Conservation (phyloP, 2,797 vertebrate species). For the Euthynnus affinis region DNA sequence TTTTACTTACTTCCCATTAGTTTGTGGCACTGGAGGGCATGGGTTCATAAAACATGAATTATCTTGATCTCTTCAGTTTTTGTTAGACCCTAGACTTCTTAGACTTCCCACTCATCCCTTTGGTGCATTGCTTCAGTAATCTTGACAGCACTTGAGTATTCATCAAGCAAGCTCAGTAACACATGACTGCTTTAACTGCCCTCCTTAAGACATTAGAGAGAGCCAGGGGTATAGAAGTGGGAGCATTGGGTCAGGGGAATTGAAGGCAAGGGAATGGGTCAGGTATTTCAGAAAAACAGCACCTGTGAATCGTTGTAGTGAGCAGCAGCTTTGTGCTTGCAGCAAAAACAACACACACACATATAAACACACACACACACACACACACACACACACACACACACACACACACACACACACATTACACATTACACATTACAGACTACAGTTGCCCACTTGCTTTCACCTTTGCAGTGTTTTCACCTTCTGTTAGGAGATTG, state of each 20-base stretch:
- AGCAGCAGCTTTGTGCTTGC: slow-evolving; percentile 9
- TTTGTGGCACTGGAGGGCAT: slow-evolving; percentile 39
- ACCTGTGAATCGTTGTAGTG: slow-evolving; percentile 32
- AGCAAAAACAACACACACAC: slow-evolving; percentile 12
- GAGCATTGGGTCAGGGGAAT: slow-evolving; percentile 1
- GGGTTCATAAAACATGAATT: slow-evolving; percentile 43
- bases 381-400: background rate
- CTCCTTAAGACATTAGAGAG: slow-evolving; percentile 26
- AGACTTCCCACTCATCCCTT: slow-evolving; percentile 48
- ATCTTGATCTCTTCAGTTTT: slow-evolving; percentile 37
- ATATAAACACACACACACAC: background rate
- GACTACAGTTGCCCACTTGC: background rate
- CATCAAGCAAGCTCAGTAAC: slow-evolving; percentile 50
- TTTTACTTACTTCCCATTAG: slow-evolving; percentile 31
- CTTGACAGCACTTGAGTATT: slow-evolving; percentile 48
- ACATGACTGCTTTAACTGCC: slow-evolving; percentile 51
- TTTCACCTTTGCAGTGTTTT: slow-evolving; percentile 4
- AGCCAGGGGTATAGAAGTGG: slow-evolving; percentile 13
- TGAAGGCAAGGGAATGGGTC: slow-evolving; percentile 16
- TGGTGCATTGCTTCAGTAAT: slow-evolving; percentile 34
- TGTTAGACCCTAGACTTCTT: slow-evolving; percentile 1
- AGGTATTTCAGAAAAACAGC: slow-evolving; percentile 34
- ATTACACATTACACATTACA: background rate
- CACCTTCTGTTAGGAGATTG: slow-evolving; percentile 12
- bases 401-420: background rate